phyloP scores from a whole-genome alignment of 2,888 invertebrate species.

The Serrognathus titanus region DNA sequence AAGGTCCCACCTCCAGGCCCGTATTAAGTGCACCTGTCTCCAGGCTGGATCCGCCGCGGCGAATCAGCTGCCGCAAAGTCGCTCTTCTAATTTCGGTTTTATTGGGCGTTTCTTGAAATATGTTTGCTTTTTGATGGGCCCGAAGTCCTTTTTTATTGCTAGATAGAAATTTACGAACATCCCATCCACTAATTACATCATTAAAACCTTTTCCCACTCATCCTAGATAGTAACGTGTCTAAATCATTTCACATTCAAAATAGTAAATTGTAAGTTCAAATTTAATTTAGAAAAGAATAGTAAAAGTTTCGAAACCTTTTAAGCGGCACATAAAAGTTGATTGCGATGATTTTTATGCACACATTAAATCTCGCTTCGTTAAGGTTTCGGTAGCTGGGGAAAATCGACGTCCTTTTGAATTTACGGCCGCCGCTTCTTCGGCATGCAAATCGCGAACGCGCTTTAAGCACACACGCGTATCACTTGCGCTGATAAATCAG shows the following conservation, averaged over 20 bases:
- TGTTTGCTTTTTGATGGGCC: background rate
- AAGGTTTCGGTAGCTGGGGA: background rate
- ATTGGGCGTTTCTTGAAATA: background rate
- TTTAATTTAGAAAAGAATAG: no score
- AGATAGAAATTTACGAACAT: background rate
- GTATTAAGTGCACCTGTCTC: constrained; percentile 39
- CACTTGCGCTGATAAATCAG: constrained; percentile 13
- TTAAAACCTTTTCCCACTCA: no score
- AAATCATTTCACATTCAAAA: no score
- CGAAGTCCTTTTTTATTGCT: background rate
- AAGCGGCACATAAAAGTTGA: no score
- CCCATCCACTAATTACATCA: no score
- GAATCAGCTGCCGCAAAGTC: constrained; percentile 37
- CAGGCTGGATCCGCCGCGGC: constrained; percentile 35
- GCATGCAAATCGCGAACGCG: no score
- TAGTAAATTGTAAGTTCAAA: no score
- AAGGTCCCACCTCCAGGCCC: constrained; percentile 31
- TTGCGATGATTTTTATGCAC: no score
- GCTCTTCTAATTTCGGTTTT: background rate
- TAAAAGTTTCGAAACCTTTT: no score
- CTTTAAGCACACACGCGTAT: background rate
- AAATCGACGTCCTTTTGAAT: background rate
- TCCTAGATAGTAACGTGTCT: no score
- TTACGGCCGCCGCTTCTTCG: no score
- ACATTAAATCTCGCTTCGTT: background rate